These are phyloP conservation scores for Thamnophis sirtalis DNA, from an alignment of 2,113 vertebrate genomes.

Conservation along the genomic window DNA sequence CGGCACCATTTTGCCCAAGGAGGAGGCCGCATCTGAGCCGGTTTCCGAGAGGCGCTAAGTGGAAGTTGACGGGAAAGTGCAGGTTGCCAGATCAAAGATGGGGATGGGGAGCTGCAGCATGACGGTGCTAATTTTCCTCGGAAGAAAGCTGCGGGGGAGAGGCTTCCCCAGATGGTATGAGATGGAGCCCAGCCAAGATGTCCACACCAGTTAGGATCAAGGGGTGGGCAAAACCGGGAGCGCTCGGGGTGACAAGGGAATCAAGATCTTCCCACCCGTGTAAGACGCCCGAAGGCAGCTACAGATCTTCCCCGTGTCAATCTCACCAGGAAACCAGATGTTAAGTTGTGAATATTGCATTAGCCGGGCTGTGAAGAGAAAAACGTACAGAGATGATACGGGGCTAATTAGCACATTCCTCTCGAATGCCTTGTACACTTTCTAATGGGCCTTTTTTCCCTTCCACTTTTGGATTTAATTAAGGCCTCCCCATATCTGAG, in stretches of 20 bases:
- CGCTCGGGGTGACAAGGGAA: neutral
- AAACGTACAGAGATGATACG: neutral
- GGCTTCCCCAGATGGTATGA: neutral
- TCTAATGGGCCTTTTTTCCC: neutral
- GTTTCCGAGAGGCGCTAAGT: neutral
- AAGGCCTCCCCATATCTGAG: no score
- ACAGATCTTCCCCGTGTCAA: neutral
- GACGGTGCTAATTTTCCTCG: neutral
- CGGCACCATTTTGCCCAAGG: fast-evolving
- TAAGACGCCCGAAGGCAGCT: neutral
- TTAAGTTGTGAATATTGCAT: neutral
- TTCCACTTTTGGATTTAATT: neutral
- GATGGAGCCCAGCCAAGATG: neutral
- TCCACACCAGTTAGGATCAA: neutral
- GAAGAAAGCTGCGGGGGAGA: neutral
- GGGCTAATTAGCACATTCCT: slow-evolving; percentile 10
- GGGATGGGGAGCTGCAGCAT: neutral
- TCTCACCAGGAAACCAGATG: neutral
- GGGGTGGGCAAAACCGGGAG: neutral
- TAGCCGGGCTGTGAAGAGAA: neutral
- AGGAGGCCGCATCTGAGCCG: neutral
- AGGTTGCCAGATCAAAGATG: neutral
- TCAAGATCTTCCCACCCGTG: fast-evolving
- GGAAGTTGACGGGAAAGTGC: neutral
- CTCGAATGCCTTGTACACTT: neutral